These are phyloP conservation scores for Yponomeuta plumbellus DNA, from an alignment of 2,888 invertebrate genomes.

Conservation along the genomic window DNA sequence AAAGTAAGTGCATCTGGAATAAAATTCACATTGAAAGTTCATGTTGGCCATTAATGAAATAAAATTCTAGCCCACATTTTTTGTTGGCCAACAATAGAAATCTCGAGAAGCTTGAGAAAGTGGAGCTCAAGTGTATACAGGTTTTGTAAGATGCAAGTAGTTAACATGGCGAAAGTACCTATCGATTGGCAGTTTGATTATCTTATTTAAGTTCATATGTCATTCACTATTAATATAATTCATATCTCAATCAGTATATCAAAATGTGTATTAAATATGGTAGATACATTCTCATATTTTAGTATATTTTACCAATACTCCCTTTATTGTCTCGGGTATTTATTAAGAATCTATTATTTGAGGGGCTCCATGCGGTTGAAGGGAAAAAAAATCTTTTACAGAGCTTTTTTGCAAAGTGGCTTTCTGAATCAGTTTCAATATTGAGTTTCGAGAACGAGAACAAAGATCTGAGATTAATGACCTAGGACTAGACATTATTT, in stretches of 20 bases:
- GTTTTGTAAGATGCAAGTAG: no score
- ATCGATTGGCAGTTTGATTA: neutral
- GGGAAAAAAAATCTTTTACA: neutral
- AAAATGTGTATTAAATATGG: slow-evolving; percentile 2
- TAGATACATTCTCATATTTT: slow-evolving; percentile 1
- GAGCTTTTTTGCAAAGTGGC: neutral
- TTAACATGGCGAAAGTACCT: neutral
- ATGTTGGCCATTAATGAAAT: no score
- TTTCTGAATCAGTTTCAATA: no score
- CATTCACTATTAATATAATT: neutral
- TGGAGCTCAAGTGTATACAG: no score
- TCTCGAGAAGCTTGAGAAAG: no score
- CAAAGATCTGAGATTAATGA: no score
- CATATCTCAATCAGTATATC: neutral
- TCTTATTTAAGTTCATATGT: neutral
- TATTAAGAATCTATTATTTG: slow-evolving; percentile 12
- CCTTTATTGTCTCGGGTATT: slow-evolving; percentile 23
- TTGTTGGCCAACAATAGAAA: no score
- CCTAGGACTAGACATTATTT: neutral
- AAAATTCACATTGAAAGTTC: no score
- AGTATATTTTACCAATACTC: slow-evolving; percentile 21
- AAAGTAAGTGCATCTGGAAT: no score
- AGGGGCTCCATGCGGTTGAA: no score
- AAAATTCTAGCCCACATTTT: no score
- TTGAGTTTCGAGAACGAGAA: no score